Base-by-base conservation (phyloP, 2,113 vertebrate genomes). In the Puntigrus tetrazona region DNA sequence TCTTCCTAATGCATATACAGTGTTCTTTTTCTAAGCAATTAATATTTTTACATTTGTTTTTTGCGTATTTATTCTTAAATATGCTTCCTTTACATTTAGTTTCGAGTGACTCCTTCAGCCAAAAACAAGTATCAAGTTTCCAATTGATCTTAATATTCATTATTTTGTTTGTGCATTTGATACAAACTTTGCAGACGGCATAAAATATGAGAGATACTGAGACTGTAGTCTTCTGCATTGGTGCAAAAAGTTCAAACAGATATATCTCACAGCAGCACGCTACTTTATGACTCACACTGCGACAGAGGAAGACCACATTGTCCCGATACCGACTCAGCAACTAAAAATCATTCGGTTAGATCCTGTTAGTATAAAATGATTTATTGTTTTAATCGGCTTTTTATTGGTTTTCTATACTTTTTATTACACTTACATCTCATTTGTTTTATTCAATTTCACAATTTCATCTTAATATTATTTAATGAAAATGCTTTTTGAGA, bases 241-340 rank as follows among this genome's bases (percentile, higher is more conserved):
- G 52, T 36, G 55, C 50, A 61, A 59, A 61, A 59, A 59, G 31
- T 78, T 63, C 34, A 41, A 25, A 59, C 52, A 20, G 22, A 61
- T 57, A 31, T 36, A 61, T 61, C 3, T 59, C n/a, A 25, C 76
- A 18, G 55, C 57, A 59, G 76, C 22, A 11, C 5, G 52, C 47
- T 55, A 55, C 50, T 57, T 38, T 38, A 61, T 80, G 59, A 80
- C 78, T 80, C 78, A 45, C 78, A 34, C 78, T 80, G 43, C 73
- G 45, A 50, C 73, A 50, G 73, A 75, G 73, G 25, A 45, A 75
- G 27, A 75, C 13, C 43, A 75, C 43, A 43, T 1, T 31, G 41
- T 80, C 59, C 78, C 27, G 14, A 6, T 34, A 74, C 31, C 59
- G 69, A 57, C 52, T 74, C 69, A 73, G 50, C 52, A 3, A 8